Evolutionary conservation across 1,140 invertebrate species (phyloP), one percentile per base, ranked within the genome.

Genomic region (Zaprionus nigranus): DNA sequence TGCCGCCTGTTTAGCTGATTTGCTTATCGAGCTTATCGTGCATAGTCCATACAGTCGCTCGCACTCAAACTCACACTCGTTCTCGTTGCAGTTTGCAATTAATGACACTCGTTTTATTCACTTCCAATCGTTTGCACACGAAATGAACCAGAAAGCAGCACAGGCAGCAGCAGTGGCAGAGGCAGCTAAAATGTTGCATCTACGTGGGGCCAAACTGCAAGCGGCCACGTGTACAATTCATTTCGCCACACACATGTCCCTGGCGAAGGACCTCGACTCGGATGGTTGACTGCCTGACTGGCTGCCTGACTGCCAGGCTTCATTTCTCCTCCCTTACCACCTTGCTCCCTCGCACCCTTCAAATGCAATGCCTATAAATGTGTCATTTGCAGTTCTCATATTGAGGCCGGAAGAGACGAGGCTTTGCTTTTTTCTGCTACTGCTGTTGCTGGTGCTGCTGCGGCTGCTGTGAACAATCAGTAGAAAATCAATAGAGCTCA

Each of bases 61-160:
- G 24, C 58, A 38, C 46, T 22, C 46, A 2, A 20, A 20, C 30
- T 15, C 58, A 24, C 20, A 46, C 40, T 43, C 38, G 28, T 43
- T 11, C 34, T 69, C 51, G 20, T 67, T 74, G 74, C 84, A 90
- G 75, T 49, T 69, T 74, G 75, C 84, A 90, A 88, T 88, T 88
- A 88, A 88, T 88, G 85, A 69, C 75, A 74, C 53, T 82, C 85
- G 76, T 78, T 88, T 90, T 82, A 81, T 82, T 68, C 56, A 79
- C 66, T 90, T 88, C 85, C 85, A 72, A 85, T 28, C 85, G 81
- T 76, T 88, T 88, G 81, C 85, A 85, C 85, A 81, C 65, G 72
- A 85, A 88, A 90, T 88, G 79, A 81, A 81, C 64, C 85, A 90
- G 85, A 88, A 88, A 77, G 67, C 54, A 88, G 71, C 75, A 79